Base-by-base conservation (phyloP, 2,113 vertebrate genomes). In the Hemichromis elongatus region DNA sequence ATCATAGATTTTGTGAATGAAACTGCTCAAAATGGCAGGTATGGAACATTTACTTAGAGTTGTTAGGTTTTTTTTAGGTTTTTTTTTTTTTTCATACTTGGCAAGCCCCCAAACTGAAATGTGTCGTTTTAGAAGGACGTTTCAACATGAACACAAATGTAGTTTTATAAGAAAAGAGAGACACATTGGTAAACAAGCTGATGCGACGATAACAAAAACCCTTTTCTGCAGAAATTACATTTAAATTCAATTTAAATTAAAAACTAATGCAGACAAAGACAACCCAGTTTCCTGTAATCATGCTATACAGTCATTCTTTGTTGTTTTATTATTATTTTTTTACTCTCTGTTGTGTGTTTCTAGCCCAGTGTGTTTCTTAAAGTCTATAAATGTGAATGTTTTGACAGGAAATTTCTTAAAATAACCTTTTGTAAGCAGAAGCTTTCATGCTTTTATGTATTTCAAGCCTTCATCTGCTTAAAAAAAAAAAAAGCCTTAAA, bases 1-100 rank as follows among this genome's bases (percentile, higher is more conserved):
- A 96, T 95, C 94, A 95, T 90, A 95, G 92, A 95, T 95, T 95
- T 93, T 92, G 94, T 94, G 90, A 94, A 96, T 94, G 94, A 94
- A 95, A 93, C 85, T 45, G 84, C 53, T 86, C 84, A 85, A 91
- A 95, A 92, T 91, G 88, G 83, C 84, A 92, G 93, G 91, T 94
- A 89, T 82, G 87, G 90, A 89, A 89, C 89, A 55, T 77, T 86
- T 79, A 90, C 84, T 93, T 81, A 52, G 52, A 91, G 82, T 66
- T 63, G 59, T 37, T 63, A 63, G 0, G 21, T 33, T 37, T 21
- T 63, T n/a, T n/a, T 11, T n/a, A n/a, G n/a, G n/a, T 61, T 10
- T 9, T 30, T 30, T 30, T 30, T 4, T 37, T 84, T 89, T 86
- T 91, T 82, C 40, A 90, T 80, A 84, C 55, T 37, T 68, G 50